phyloP scores from a whole-genome alignment of 2,888 invertebrate genomes.

The Parthenolecanium corni region DNA sequence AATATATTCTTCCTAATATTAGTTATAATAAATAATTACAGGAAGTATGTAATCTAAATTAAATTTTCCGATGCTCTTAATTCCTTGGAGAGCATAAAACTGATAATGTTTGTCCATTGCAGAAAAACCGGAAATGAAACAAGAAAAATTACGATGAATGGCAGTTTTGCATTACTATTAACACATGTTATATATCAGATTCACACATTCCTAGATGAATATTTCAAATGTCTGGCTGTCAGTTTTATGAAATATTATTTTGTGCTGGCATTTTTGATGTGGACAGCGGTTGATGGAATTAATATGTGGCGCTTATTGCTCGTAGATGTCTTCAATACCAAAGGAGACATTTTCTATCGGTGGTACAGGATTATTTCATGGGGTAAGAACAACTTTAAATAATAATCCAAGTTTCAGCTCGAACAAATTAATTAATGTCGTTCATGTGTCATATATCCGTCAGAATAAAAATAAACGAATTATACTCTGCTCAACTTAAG shows the following conservation, averaged over 20 bases:
- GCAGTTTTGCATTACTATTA: slow-evolving; percentile 5
- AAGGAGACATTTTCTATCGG: slow-evolving; percentile 1
- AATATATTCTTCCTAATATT: background rate
- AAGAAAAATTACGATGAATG: slow-evolving; percentile 6
- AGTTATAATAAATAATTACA: background rate
- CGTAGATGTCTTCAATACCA: slow-evolving; percentile 8
- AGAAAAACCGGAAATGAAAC: background rate
- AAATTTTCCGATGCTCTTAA: no score
- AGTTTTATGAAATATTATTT: slow-evolving; percentile 10
- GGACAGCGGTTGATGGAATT: slow-evolving; percentile 19
- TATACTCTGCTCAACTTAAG: no score
- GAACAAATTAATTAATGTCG: no score
- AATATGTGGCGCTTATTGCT: slow-evolving; percentile 24
- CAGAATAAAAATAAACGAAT: no score
- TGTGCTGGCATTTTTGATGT: background rate
- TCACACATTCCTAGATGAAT: background rate
- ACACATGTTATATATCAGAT: slow-evolving; percentile 3
- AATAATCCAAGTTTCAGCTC: no score
- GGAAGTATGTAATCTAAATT: no score
- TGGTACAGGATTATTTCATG: slow-evolving; percentile 15
- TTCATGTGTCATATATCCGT: no score
- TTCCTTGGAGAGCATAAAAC: no score
- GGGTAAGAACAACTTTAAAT: slow-evolving; percentile 1
- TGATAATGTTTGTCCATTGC: no score
- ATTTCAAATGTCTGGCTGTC: background rate